Evolutionary conservation across 2,113 vertebrate genomes (phyloP).

Genomic region (Brachirus orientalis): DNA sequence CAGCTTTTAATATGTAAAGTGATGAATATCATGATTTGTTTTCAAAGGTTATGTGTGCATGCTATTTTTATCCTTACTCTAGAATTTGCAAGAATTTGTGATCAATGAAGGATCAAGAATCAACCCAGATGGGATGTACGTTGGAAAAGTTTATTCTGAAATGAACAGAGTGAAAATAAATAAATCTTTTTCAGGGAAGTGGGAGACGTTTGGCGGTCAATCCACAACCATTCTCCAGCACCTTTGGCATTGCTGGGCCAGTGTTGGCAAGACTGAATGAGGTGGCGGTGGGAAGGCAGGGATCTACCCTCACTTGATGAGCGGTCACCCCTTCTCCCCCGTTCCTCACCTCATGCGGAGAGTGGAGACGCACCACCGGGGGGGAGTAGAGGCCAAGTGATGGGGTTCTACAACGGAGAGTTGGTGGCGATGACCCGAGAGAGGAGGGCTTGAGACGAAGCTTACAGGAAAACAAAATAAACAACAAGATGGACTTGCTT

Average conservation of each 20-base stretch:
- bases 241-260: constrained; percentile 80
- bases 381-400: constrained; percentile 55
- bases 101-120: constrained; percentile 66
- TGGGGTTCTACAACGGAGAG: constrained; percentile 54
- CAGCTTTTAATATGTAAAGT: too few relatives aligned
- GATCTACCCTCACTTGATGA: constrained; percentile 83
- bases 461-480: constrained; percentile 76
- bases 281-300: constrained; percentile 79
- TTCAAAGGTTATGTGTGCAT: background rate
- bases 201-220: constrained; percentile 69
- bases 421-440: constrained; percentile 57
- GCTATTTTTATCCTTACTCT: background rate
- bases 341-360: constrained; percentile 76
- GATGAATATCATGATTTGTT: background rate
- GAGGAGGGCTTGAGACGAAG: constrained; percentile 52
- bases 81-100: background rate
- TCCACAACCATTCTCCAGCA: constrained; percentile 73
- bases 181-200: constrained; percentile 69
- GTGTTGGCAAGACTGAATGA: constrained; percentile 76
- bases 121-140: constrained; percentile 73
- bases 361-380: constrained; percentile 64
- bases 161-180: constrained; percentile 81
- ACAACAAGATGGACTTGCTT: constrained; percentile 76
- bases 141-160: constrained; percentile 87
- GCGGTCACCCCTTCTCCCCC: constrained; percentile 80